These are phyloP conservation scores for Cerastoderma edule DNA, from an alignment of 2,888 invertebrate species.

Conservation along the genomic window DNA sequence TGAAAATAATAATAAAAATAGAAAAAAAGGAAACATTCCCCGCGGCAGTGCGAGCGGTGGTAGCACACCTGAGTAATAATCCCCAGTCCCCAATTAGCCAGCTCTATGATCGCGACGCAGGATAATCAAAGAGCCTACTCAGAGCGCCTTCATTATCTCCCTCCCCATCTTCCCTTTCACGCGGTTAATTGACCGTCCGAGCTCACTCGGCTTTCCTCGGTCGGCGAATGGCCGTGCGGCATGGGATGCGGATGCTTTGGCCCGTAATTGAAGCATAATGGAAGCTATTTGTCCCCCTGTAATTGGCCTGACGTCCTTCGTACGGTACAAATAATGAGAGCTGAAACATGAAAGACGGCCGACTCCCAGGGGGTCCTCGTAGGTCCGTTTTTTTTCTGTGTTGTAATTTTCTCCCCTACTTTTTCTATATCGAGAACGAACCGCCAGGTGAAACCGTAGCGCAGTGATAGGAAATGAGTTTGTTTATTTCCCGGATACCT, in stretches of 20 bases:
- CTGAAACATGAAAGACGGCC: conserved; percentile 54
- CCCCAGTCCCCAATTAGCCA: conserved; percentile 10
- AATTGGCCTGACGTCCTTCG: conserved; percentile 55
- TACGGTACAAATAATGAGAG: conserved; percentile 45
- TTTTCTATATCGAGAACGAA: no score
- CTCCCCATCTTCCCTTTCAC: conserved; percentile 52
- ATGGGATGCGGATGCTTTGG: conserved; percentile 43
- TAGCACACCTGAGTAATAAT: conserved; percentile 18
- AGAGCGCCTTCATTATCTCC: conserved; percentile 52
- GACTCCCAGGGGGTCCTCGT: conserved; percentile 55
- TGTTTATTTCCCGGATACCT: no score
- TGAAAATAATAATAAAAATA: no score
- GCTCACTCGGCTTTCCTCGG: conserved; percentile 2
- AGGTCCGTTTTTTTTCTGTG: no score
- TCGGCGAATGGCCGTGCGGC: conserved; percentile 30
- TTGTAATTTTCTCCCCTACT: no score
- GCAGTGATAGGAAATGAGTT: no score
- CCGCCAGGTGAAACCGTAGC: no score
- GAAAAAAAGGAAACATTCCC: no score
- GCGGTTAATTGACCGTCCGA: conserved; percentile 59
- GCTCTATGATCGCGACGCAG: conserved; percentile 19
- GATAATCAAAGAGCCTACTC: conserved; percentile 12
- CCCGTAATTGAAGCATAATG: conserved; percentile 56
- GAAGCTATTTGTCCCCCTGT: conserved; percentile 59
- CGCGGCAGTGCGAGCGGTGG: no score